Evolutionary conservation across 2,888 invertebrate genomes (phyloP), one percentile per base, ranked within the genome.

Genomic region (Phengaris alcon): DNA sequence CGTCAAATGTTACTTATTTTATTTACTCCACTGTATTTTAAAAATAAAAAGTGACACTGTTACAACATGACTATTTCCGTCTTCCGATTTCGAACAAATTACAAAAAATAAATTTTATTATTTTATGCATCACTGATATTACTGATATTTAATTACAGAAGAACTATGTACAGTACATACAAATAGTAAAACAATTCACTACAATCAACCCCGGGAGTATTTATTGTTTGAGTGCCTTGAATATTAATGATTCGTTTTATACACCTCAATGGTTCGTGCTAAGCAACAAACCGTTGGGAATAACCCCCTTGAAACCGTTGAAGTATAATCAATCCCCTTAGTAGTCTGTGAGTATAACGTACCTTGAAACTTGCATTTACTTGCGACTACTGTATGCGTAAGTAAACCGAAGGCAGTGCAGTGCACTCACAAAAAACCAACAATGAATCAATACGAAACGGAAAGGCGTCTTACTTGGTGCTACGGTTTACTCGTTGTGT

Each of bases 361-460:
- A 9, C 12, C 12, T 52, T 59, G 10, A 59, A 35, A 59, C 59
- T 59, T 10, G 22, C 22, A 52, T 52, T 52, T 52, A 9, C 15
- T 52, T 52, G 12, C 9, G 35, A 12, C 64, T 64, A 64, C 52
- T 2, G 35, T 44, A 64, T 35, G 4, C 35, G 35, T 6, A 12
- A 64, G 15, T 13, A n/a, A 55, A n/a, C n/a, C n/a, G 13, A 44
- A 64, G 6, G 9, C 12, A 52, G 52, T 52, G 9, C 12, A 52
- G 52, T 52, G 59, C 8, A 59, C 59, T 8, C 9, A 15, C 7
- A 46, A 46, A 46, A 15, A 22, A 75, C 9, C 69, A 46, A 81
- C 10, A 44, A 91, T 93, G 93, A 91, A 87, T 83, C 94, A 93
- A 80, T 93, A 87, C 78, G 80, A 85, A 77, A 89, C 91, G 4